These are phyloP conservation scores for Labeo calbasu DNA, from an alignment of 2,797 vertebrate species.

Conservation along the genomic window DNA sequence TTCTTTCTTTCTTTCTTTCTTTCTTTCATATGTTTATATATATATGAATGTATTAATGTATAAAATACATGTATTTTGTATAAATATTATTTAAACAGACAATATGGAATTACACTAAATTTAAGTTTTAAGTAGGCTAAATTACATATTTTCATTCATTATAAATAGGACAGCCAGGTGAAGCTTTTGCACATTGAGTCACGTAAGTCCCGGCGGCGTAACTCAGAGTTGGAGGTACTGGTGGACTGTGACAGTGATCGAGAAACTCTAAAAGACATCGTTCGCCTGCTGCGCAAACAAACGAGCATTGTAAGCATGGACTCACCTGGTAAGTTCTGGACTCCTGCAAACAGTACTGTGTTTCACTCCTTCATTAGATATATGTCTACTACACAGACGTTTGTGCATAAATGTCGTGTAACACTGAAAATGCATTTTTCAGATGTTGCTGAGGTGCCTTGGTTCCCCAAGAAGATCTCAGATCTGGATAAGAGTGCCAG, in stretches of 20 bases:
- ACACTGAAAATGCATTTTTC: constrained; percentile 17
- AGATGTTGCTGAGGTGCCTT: constrained; percentile 88
- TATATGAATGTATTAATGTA: background rate
- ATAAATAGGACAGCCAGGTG: constrained; percentile 90
- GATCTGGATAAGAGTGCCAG: constrained; percentile 95
- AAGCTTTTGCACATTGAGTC: constrained; percentile 96
- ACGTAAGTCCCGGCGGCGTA: constrained; percentile 90
- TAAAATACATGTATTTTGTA: background rate
- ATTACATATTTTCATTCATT: background rate
- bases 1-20: no score
- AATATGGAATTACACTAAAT: background rate
- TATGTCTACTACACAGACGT: background rate
- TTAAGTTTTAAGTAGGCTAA: background rate
- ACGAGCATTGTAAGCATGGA: constrained; percentile 86
- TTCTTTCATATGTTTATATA: no score
- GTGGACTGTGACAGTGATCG: constrained; percentile 94
- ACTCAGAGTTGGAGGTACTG: constrained; percentile 96
- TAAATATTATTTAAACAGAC: background rate
- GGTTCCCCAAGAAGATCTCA: constrained; percentile 98
- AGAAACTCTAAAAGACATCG: constrained; percentile 91
- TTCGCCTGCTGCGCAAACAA: constrained; percentile 89
- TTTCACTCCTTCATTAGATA: background rate
- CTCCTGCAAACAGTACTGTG: constrained; percentile 80
- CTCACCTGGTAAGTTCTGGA: constrained; percentile 80
- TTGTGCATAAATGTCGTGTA: background rate